phyloP scores from a whole-genome alignment of 2,797 vertebrate species.

The Eupleurogrammus muticus region DNA sequence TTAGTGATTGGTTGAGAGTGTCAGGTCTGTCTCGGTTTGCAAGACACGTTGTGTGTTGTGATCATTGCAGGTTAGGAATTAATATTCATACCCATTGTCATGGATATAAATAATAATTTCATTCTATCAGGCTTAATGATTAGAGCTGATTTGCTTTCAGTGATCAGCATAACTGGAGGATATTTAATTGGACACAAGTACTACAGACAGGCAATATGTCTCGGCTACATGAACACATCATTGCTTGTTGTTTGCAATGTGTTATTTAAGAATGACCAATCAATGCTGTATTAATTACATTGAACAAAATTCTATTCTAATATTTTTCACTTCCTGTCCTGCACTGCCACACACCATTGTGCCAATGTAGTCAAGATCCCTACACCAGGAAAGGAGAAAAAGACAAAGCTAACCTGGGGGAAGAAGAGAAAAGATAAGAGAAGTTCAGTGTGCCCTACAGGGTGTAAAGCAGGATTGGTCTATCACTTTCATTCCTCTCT shows the following conservation, averaged over 20 bases:
- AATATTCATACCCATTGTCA: constrained; percentile 2
- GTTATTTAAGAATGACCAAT: constrained; percentile 23
- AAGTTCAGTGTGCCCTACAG: constrained; percentile 65
- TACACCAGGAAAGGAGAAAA: constrained; percentile 54
- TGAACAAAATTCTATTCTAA: constrained; percentile 25
- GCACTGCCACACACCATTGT: constrained; percentile 40
- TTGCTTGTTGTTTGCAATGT: constrained; percentile 3
- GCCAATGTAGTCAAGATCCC: constrained; percentile 64
- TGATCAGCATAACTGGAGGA: constrained; percentile 17
- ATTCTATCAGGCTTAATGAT: constrained; percentile 26
- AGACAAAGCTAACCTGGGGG: constrained; percentile 48
- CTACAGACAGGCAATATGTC: constrained; percentile 5
- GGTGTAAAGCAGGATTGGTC: constrained; percentile 61
- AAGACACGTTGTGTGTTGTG: constrained; percentile 11
- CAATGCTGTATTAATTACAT: background rate
- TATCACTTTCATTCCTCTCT: constrained; percentile 68
- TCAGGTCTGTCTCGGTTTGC: background rate
- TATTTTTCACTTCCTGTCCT: constrained; percentile 29
- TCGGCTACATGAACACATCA: background rate
- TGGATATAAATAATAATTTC: constrained; percentile 28
- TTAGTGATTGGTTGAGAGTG: background rate
- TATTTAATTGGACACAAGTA: constrained; percentile 11
- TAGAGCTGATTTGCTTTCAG: constrained; percentile 14
- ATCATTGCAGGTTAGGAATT: constrained; percentile 21
- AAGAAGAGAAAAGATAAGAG: constrained; percentile 62